Conservation (phyloP, 2,113 vertebrate genomes). For the Azemiops feae region DNA sequence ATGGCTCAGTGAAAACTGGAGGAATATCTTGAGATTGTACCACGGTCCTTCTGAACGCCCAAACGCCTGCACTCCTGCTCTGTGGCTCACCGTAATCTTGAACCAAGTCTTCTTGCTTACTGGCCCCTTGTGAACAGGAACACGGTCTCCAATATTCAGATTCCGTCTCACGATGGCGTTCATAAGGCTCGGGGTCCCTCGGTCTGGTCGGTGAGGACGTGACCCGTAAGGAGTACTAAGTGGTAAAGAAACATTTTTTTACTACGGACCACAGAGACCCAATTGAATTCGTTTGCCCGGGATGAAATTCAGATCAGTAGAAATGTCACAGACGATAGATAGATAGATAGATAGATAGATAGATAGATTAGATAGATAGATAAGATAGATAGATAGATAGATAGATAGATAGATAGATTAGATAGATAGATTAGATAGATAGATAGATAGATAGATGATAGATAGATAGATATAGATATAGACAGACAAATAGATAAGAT, state of each 20-base stretch:
- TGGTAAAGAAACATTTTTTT: neutral
- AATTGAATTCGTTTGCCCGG: neutral
- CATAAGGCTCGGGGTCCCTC: constrained; percentile 53
- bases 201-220: constrained; percentile 67
- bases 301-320: neutral
- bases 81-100: constrained; percentile 80
- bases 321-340: no score
- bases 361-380: no score
- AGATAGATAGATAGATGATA: no score
- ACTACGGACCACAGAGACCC: neutral
- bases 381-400: no score
- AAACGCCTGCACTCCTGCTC: rapidly evolving
- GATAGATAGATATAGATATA: no score
- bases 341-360: no score
- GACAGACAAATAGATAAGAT: no score
- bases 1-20: neutral
- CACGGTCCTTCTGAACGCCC: neutral
- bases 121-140: constrained; percentile 34
- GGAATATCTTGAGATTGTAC: neutral
- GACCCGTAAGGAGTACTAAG: constrained; percentile 75
- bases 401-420: no score
- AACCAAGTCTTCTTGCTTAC: constrained; percentile 72
- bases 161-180: constrained; percentile 54
- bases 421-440: no score
- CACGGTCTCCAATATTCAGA: constrained; percentile 29